A percentile compares a stretch with the other conserved stretches of the same genome.
phyloP scores from a whole-genome alignment of 2,888 invertebrate species.

The Junonia oenone region DNA sequence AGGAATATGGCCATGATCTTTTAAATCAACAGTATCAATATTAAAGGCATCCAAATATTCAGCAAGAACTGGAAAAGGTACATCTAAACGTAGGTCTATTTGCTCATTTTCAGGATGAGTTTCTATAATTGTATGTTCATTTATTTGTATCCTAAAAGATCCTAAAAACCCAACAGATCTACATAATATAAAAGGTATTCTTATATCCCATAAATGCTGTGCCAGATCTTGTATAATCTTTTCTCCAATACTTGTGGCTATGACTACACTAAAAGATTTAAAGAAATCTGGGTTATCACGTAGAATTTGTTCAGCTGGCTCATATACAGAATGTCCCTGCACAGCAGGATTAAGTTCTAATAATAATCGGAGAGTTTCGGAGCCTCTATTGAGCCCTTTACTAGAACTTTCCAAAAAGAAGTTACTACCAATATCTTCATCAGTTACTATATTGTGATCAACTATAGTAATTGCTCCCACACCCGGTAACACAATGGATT shows the following conservation, averaged over 20 bases:
- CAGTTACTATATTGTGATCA: conserved; percentile 90
- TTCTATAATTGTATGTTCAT: conserved; percentile 92
- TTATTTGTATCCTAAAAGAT: conserved; percentile 91
- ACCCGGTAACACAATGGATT: conserved; percentile 96
- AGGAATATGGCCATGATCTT: conserved; percentile 91
- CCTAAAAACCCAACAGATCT: conserved; percentile 95
- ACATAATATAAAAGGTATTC: conserved; percentile 92
- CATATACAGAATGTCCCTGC: conserved; percentile 94
- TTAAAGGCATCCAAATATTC: conserved; percentile 86
- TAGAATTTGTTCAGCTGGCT: conserved; percentile 90
- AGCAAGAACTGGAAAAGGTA: conserved; percentile 88
- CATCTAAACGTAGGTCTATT: conserved; percentile 91
- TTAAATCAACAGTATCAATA: conserved; percentile 85
- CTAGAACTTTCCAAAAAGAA: conserved; percentile 93
- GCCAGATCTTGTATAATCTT: conserved; percentile 87
- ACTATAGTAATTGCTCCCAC: conserved; percentile 95
- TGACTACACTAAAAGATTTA: conserved; percentile 90
- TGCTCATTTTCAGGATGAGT: conserved; percentile 95
- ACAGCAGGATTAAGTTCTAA: conserved; percentile 96
- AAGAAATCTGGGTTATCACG: conserved; percentile 93
- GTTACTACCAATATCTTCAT: conserved; percentile 96
- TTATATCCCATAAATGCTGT: conserved; percentile 89
- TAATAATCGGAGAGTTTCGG: conserved; percentile 88
- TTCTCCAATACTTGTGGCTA: conserved; percentile 88
- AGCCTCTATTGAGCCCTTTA: conserved; percentile 90